These are phyloP conservation scores for Habropoda laboriosa DNA, from an alignment of 1,140 invertebrate species.

Conservation along the genomic window DNA sequence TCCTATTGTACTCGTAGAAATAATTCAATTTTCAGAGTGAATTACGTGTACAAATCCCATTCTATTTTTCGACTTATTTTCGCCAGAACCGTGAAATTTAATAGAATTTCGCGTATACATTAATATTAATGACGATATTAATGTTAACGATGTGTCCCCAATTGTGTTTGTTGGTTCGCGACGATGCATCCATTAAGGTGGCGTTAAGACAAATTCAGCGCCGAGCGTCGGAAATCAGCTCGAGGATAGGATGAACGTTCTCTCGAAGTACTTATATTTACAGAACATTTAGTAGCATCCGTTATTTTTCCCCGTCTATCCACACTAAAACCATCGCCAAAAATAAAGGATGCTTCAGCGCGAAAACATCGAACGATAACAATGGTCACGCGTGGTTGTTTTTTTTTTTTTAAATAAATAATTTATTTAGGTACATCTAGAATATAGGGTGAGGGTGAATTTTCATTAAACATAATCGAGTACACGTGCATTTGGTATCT, in stretches of 20 bases:
- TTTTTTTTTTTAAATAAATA: constrained; percentile 67
- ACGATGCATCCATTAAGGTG: constrained; percentile 17
- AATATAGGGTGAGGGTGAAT: constrained; percentile 6
- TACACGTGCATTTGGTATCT: constrained; percentile 4
- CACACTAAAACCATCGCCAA: background rate
- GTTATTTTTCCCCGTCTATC: background rate
- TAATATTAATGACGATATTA: background rate
- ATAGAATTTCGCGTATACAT: background rate
- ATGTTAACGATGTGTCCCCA: background rate
- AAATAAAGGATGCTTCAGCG: constrained; percentile 15
- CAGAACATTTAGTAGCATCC: constrained; percentile 41
- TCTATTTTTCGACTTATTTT: background rate
- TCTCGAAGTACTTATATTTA: constrained; percentile 53
- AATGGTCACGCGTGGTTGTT: constrained; percentile 15
- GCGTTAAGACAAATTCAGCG: constrained; percentile 8
- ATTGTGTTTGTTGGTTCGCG: background rate
- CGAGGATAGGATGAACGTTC: background rate
- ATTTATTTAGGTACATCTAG: constrained; percentile 42
- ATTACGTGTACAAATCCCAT: background rate
- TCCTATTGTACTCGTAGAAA: background rate
- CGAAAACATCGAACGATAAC: constrained; percentile 20
- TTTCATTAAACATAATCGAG: constrained; percentile 7
- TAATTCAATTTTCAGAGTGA: background rate
- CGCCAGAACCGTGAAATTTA: background rate
- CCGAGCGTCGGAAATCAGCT: background rate